Conservation (phyloP, 2,888 invertebrate species). For the Eupithecia tripunctaria region DNA sequence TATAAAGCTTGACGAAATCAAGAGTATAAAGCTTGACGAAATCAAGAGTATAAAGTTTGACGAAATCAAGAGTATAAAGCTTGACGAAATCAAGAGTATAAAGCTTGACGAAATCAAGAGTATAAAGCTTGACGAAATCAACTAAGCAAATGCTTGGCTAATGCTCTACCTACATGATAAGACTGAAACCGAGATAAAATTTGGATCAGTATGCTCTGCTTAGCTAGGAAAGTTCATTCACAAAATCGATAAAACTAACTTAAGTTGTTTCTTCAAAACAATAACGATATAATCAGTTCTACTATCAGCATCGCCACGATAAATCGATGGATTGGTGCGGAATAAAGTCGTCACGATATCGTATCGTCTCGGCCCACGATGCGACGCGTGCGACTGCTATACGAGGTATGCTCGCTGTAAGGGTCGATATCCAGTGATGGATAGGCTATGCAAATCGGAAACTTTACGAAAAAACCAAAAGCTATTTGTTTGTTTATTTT, state of each 20-base stretch:
- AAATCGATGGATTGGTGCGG: conserved; percentile 65
- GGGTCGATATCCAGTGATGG: not conserved
- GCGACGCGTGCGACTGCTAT: conserved; percentile 52
- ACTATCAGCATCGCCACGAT: conserved; percentile 48
- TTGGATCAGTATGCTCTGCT: too few species aligned
- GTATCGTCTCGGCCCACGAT: conserved; percentile 64
- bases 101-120: too few species aligned
- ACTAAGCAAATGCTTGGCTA: too few species aligned
- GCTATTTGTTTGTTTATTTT: too few species aligned
- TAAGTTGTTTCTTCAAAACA: conserved; percentile 16
- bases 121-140: too few species aligned
- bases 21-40: too few species aligned
- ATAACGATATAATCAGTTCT: conserved; percentile 35
- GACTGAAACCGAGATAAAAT: too few species aligned
- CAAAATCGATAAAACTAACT: not conserved
- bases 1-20: too few species aligned
- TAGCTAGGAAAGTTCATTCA: not conserved
- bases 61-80: too few species aligned
- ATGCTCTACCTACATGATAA: too few species aligned
- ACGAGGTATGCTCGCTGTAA: conserved; percentile 40
- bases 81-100: too few species aligned
- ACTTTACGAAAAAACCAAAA: not conserved
- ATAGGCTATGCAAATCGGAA: not conserved
- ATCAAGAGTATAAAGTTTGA: too few species aligned
- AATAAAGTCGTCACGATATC: conserved; percentile 78